Base-by-base conservation (phyloP, 2,888 invertebrate species). In the Nomada fabriciana region DNA sequence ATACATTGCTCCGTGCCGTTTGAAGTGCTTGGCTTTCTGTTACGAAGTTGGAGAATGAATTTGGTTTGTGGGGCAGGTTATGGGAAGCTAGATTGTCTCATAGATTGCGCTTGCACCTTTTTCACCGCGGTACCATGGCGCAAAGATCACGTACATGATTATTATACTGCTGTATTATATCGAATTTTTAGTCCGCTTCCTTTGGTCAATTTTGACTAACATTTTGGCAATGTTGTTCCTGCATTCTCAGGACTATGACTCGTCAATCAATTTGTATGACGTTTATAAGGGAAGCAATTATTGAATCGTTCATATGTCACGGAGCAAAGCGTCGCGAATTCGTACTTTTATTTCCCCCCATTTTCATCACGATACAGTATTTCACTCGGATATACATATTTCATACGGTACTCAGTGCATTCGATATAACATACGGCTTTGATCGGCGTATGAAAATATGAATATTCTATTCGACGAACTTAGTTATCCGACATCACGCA, bases 401-500 rank as follows among this genome's bases (percentile, higher is more conserved):
- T 20, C 63, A 36, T 36, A 36, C 15, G 52, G 9, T 15, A 20
- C 15, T 15, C n/a, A 3, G n/a, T 53, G 52, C 52, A 67, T 68
- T 68, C 36, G 13, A 68, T 68, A 36, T 10, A 25, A 55, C 36
- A 23, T 68, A 55, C 20, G 36, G 20, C 53, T 68, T 36, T 42
- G 53, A 55, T 55, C 29, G n/a, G n/a, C 25, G 25, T 50, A 36
- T 10, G 36, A 53, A 53, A 36, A 65, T 13, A 29, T 67, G 67
- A 67, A 67, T 67, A 67, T 67, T 67, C 67, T 53, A 42, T 55
- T 55, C 55, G 18, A 55, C 42, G 18, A 20, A 68, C 20, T 25
- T 52, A 25, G 50, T 13, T 52, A 25, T 25, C 18, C 29, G 52
- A 52, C 50, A 20, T 2, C 11, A 53, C 11, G 67, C 53, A 20